These are phyloP conservation scores for Rhincodon typus DNA, from an alignment of 2,797 vertebrate species.

Conservation along the genomic window DNA sequence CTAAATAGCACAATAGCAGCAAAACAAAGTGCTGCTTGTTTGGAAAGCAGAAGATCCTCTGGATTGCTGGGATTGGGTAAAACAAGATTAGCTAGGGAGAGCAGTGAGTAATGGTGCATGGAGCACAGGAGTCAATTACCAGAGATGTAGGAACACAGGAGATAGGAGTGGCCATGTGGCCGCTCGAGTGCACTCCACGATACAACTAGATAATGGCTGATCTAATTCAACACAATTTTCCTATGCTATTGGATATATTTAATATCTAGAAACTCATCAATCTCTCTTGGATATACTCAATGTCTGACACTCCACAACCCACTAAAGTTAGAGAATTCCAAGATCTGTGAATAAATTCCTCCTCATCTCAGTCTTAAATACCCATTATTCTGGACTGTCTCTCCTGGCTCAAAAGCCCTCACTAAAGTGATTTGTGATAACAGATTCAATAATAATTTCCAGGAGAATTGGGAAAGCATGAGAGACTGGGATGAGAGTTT, in stretches of 20 bases:
- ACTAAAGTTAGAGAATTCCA: too few relatives aligned
- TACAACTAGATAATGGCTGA: too few relatives aligned
- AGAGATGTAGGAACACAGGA: neutral
- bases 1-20: neutral
- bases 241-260: too few relatives aligned
- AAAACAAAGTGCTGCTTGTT: neutral
- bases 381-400: too few relatives aligned
- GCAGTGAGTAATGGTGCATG: neutral
- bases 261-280: too few relatives aligned
- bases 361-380: too few relatives aligned
- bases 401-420: too few relatives aligned
- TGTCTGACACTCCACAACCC: too few relatives aligned
- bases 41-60: neutral
- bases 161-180: neutral
- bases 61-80: neutral
- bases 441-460: neutral
- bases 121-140: neutral
- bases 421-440: neutral
- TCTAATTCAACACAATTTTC: too few relatives aligned
- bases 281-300: too few relatives aligned
- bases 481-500: neutral
- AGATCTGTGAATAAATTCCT: too few relatives aligned
- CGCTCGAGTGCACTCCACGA: neutral
- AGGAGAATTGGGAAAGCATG: neutral
- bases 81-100: neutral